A percentile compares a stretch with the other conserved stretches of the same genome.
Evolutionary conservation across 2,113 vertebrate species (phyloP).

Genomic region (Vireo altiloquus): DNA sequence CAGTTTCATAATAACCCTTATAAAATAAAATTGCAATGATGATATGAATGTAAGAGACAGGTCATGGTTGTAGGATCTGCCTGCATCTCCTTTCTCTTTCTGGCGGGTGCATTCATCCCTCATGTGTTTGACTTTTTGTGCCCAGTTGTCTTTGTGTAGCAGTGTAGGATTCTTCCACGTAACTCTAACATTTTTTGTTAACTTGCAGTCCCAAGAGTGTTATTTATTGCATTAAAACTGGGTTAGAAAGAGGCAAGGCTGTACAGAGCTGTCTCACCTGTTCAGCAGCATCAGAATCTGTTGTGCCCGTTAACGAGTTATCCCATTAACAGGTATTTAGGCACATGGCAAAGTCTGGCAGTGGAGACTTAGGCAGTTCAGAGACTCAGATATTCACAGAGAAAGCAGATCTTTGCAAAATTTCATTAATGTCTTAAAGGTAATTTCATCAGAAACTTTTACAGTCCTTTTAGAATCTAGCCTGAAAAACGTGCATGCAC

Average conservation of each 20-base stretch:
- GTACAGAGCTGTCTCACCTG: not conserved
- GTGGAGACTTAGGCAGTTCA: not conserved
- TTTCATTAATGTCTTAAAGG: not conserved
- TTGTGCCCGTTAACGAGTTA: not conserved
- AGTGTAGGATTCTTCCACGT: not conserved
- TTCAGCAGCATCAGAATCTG: not conserved
- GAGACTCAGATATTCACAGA: not conserved
- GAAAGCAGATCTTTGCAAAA: not conserved
- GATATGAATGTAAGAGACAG: not conserved
- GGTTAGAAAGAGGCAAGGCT: not conserved
- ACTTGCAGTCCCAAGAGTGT: not conserved
- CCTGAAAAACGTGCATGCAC: not conserved
- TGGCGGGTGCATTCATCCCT: not conserved
- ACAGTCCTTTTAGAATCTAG: not conserved
- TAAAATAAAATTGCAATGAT: not conserved
- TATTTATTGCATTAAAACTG: not conserved
- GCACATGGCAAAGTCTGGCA: not conserved
- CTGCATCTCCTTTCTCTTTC: not conserved
- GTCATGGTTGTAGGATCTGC: not conserved
- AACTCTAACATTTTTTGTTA: not conserved
- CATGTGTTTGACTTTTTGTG: not conserved
- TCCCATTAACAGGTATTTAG: not conserved
- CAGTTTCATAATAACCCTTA: not conserved
- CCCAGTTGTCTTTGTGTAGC: not conserved
- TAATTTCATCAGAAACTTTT: not conserved